A percentile compares a stretch with the other conserved stretches of the same genome.
Evolutionary conservation across 2,797 vertebrate genomes (phyloP).

Genomic region (Sternotherus odoratus): DNA sequence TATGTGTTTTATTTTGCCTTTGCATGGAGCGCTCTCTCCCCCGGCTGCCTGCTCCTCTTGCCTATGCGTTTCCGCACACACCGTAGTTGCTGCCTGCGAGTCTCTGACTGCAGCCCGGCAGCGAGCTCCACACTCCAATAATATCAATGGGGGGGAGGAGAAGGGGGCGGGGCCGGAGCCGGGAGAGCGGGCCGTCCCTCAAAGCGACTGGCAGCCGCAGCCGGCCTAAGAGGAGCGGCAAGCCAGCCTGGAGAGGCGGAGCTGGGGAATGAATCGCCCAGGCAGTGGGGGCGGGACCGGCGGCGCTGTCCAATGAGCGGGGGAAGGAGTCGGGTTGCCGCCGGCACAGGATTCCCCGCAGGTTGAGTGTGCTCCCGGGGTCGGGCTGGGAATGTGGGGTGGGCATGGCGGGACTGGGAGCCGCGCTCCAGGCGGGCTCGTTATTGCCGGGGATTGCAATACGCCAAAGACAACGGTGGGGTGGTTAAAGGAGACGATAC

Average conservation of each 20-base stretch:
- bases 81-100: conserved; percentile 83
- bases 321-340: conserved; percentile 70
- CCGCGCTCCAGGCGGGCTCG: not conserved
- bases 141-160: conserved; percentile 83
- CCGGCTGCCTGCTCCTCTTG: conserved; percentile 13
- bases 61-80: conserved; percentile 85
- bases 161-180: conserved; percentile 56
- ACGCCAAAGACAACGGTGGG: not conserved
- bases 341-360: conserved; percentile 24
- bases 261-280: not conserved
- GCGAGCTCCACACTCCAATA: conserved; percentile 88
- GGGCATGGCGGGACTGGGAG: not conserved
- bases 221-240: conserved; percentile 50
- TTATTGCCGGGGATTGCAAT: not conserved
- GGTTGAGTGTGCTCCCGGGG: not conserved
- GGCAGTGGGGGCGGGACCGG: conserved; percentile 33
- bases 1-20: conserved; percentile 35
- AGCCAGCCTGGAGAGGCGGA: conserved; percentile 18
- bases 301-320: conserved; percentile 58
- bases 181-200: conserved; percentile 66
- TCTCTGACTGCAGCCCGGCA: conserved; percentile 82
- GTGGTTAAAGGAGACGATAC: not conserved
- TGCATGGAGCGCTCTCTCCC: conserved; percentile 49
- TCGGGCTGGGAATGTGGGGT: not conserved
- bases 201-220: conserved; percentile 66